Base-by-base conservation (phyloP, 2,113 vertebrate genomes). In the Zosterops japonicus region DNA sequence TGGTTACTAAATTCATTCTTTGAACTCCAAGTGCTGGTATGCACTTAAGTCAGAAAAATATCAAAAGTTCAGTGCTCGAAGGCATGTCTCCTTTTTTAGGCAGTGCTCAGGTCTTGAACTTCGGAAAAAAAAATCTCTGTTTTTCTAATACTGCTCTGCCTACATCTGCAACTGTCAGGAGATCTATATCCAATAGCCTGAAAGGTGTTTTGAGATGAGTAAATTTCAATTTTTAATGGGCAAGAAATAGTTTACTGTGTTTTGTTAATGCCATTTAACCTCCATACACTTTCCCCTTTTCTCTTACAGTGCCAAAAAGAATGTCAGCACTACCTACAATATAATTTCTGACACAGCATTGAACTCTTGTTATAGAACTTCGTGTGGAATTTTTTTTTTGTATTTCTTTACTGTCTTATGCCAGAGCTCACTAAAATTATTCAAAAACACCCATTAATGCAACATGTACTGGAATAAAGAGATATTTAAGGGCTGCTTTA, bases 1-100 rank as follows among this genome's bases (percentile, higher is more conserved):
- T 9, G 22, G 57, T 84, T 93, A 72, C n/a, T 95, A 65, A 87
- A 94, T 68, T 69, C 57, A 17, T 92, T 47, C 77, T 95, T 96
- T 93, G 93, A 97, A 94, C 87, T 95, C 53, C 72, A 78, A 83
- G 82, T 91, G 87, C 90, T 96, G 76, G 53, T 89, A 92, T 86
- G 78, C 57, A 91, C 91, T 94, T 84, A 94, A 97, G 72, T 83
- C 75, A 96, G 81, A 72, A 88, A 80, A 93, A 90, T 94, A 91
- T 75, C 67, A 91, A 44, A 90, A 92, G 83, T 92, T 96, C 93
- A 97, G 0, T 75, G 94, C 94, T 92, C 0, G 1, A 91, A 97
- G 95, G 87, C 94, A 94, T 71, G 36, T 86, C 56, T 94, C 87
- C 60, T 17, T 83, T 95, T 96, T 83, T 61, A 94, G 87, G 53